Percentiles rank a stretch among this genome's conserved stretches.
These are phyloP conservation scores for Pseudoips prasinana DNA, from an alignment of 2,888 invertebrate species.

Conservation along the genomic window DNA sequence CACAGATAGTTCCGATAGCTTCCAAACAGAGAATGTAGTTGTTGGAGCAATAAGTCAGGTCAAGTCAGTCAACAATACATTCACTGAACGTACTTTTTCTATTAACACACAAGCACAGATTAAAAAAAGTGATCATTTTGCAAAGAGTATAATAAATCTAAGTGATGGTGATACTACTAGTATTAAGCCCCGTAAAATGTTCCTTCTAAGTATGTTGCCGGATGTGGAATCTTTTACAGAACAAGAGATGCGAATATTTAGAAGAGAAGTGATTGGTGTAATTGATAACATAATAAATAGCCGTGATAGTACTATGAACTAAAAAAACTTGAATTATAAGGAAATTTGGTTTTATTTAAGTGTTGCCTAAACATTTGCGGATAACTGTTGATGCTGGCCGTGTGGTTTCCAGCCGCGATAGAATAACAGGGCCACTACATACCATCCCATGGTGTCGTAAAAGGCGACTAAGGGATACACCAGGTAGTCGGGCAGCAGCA, in stretches of 20 bases:
- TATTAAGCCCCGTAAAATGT: constrained; percentile 36
- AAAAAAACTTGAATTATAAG: background rate
- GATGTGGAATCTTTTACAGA: constrained; percentile 37
- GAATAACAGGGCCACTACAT: too few relatives aligned
- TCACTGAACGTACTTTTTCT: too few relatives aligned
- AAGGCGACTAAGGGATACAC: too few relatives aligned
- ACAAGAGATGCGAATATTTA: constrained; percentile 36
- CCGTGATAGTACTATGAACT: constrained; percentile 18
- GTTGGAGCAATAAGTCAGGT: constrained; percentile 5
- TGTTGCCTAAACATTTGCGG: too few relatives aligned
- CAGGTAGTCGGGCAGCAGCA: too few relatives aligned
- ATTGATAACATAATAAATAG: constrained; percentile 33
- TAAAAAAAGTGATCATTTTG: too few relatives aligned
- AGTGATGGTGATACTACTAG: constrained; percentile 25
- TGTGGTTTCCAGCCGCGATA: too few relatives aligned
- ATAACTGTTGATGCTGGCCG: too few relatives aligned
- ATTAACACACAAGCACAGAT: too few relatives aligned
- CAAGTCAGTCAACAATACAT: too few relatives aligned
- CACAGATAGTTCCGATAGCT: constrained; percentile 10
- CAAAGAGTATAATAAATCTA: too few relatives aligned
- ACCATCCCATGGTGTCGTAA: too few relatives aligned
- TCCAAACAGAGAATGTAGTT: constrained; percentile 11
- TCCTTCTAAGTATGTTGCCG: constrained; percentile 34
- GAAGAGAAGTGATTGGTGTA: constrained; percentile 30
- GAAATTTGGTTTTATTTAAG: background rate